A percentile compares a stretch with the other conserved stretches of the same genome.
These are phyloP conservation scores for Malurus alboscapulatus DNA, from an alignment of 2,113 vertebrate genomes.

Conservation along the genomic window DNA sequence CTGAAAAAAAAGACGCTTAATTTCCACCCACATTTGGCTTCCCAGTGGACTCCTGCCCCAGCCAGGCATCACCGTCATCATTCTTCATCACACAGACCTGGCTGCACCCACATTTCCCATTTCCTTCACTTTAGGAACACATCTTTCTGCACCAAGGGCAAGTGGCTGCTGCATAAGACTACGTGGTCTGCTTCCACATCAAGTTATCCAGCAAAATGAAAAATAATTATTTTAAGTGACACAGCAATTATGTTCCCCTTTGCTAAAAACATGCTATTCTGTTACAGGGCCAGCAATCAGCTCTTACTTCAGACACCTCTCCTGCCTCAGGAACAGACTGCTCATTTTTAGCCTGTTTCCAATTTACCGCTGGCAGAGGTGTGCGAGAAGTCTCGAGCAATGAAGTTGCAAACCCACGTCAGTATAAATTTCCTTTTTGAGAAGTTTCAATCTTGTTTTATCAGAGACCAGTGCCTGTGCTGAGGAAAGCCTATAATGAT, in stretches of 20 bases:
- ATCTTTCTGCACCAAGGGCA: neutral
- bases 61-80: neutral
- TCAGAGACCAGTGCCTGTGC: neutral
- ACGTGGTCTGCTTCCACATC: neutral
- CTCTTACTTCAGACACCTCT: neutral
- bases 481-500: constrained; percentile 56
- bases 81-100: neutral
- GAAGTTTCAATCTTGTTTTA: constrained; percentile 56
- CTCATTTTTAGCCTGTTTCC: neutral
- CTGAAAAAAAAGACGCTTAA: neutral
- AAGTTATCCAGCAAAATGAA: neutral
- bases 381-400: neutral
- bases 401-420: neutral
- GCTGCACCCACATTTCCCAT: fast-evolving
- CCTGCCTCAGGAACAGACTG: neutral
- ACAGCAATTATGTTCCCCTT: neutral
- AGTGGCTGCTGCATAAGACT: neutral
- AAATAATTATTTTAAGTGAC: neutral
- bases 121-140: neutral
- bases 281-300: neutral
- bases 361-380: neutral
- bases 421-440: constrained; percentile 26
- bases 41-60: fast-evolving
- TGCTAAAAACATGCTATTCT: neutral
- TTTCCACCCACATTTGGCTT: neutral